Evolutionary conservation across 1,140 invertebrate species (phyloP), one percentile per base, ranked within the genome.

Genomic region (Diprion similis): DNA sequence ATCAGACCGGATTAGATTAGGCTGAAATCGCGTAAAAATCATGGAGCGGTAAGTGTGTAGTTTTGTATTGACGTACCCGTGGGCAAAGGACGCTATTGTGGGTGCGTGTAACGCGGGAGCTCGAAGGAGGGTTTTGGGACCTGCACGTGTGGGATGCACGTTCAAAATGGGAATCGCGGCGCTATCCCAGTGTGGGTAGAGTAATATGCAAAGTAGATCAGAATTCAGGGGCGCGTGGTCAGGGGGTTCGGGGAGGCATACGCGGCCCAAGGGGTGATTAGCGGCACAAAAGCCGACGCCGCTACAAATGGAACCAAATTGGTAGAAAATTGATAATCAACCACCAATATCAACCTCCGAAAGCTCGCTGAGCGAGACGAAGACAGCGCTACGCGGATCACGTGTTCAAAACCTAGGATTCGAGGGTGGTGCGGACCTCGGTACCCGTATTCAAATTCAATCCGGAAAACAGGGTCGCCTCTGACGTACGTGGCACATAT

Each of bases 291-390:
- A 87, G 85, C 84, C 79, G 76, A 77, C 78, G 83, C 83, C 79
- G 80, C 80, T 87, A 86, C 84, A 86, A 87, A 84, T 87, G 84
- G 83, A 85, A 80, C 83, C 85, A 86, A 87, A 87, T 86, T 87
- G 86, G 86, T 85, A 86, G 85, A 86, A 86, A 87, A 86, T 87
- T 87, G 85, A 86, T 86, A 87, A 87, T 87, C 84, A 84, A 84
- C 81, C 80, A 77, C 82, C 82, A 82, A 84, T 83, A 83, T 84
- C 78, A 83, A 81, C 79, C 77, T 82, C 78, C 77, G 51, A 59
- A 59, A 59, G 51, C 51, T 15, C n/a, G n/a, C 51, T 17, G 9
- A 15, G 51, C 51, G n/a, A 9, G 51, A 59, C 11, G 51, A 59
- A 59, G 51, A 59, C 51, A 59, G n/a, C 51, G 51, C 11, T 59